phyloP scores from a whole-genome alignment of 2,113 vertebrate genomes.

The Sialia sialis region DNA sequence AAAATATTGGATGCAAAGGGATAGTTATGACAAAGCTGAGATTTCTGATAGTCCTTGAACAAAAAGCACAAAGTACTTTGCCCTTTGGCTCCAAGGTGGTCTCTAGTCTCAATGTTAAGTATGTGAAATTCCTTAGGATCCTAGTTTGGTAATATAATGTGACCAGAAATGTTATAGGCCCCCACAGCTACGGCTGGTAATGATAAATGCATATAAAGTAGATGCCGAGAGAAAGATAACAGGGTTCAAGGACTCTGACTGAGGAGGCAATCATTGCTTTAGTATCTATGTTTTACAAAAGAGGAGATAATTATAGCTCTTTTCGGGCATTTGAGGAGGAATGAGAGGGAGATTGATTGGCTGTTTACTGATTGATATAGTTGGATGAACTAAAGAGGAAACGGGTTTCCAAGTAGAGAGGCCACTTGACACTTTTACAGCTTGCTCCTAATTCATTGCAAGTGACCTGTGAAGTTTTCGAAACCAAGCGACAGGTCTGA shows the following conservation, averaged over 20 bases:
- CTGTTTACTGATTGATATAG: constrained; percentile 45
- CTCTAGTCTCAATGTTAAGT: background rate
- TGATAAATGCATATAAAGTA: background rate
- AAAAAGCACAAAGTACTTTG: background rate
- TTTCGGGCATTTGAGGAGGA: background rate
- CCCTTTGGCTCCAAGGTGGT: background rate
- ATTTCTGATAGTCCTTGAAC: background rate
- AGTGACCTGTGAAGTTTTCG: constrained; percentile 32
- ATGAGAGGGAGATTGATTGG: background rate
- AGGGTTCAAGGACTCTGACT: background rate
- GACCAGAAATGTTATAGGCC: background rate
- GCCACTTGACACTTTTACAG: constrained; percentile 53
- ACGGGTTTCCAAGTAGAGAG: constrained; percentile 23
- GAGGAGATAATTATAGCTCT: constrained; percentile 12
- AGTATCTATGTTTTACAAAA: background rate
- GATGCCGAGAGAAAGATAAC: background rate
- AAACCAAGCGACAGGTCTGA: background rate
- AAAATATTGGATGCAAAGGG: background rate
- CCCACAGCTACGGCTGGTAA: background rate
- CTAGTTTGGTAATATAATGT: background rate
- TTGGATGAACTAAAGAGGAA: constrained; percentile 40
- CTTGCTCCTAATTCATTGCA: constrained; percentile 7
- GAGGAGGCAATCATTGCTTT: background rate
- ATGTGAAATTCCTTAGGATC: background rate
- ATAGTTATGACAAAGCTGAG: background rate